Percentiles rank a stretch among this genome's conserved stretches.
Evolutionary conservation across 1,140 invertebrate genomes (phyloP).

Genomic region (Leguminivora glycinivorella): DNA sequence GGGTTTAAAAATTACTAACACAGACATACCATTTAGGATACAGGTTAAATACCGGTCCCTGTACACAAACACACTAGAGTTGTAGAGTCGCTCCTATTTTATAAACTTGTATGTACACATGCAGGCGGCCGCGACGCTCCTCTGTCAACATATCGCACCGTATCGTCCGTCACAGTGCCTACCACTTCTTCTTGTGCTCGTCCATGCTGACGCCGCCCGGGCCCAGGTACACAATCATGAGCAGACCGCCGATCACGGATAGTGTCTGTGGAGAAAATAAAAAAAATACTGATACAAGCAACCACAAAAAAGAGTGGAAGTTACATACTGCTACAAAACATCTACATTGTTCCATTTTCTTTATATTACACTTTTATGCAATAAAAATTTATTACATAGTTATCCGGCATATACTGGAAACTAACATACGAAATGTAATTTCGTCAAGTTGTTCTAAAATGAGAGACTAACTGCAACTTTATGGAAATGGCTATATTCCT

Average conservation of each 20-base stretch:
- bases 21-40: neutral
- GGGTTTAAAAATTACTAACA: neutral
- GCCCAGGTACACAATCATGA: conserved; percentile 98
- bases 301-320: no score
- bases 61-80: neutral
- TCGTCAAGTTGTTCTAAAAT: no score
- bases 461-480: no score
- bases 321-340: no score
- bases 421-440: no score
- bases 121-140: conserved; percentile 28
- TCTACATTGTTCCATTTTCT: no score
- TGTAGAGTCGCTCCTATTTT: conserved; percentile 18
- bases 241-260: conserved; percentile 98
- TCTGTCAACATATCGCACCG: conserved; percentile 27
- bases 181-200: conserved; percentile 99
- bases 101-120: neutral
- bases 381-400: no score
- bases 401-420: no score
- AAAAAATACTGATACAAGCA: no score
- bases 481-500: no score
- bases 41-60: neutral
- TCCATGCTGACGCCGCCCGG: conserved; percentile 99
- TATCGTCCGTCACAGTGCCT: conserved; percentile 50
- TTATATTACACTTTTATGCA: no score
- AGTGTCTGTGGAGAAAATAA: conserved; percentile 89